Percentiles rank a stretch among this genome's conserved stretches.
phyloP scores from a whole-genome alignment of 2,888 invertebrate species.

The Latheticus oryzae region DNA sequence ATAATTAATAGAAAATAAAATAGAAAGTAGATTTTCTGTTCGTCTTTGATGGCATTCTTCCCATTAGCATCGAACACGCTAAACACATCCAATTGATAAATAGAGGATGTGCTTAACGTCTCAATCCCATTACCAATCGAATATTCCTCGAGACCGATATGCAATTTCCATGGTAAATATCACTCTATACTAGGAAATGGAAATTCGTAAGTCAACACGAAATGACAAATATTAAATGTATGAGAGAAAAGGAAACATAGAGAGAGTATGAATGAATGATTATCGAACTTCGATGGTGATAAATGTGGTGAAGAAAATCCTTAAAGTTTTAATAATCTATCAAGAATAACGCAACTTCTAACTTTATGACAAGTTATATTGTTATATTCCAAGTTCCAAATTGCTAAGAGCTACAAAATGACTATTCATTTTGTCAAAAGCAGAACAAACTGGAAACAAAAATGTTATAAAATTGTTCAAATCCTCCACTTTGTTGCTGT shows the following conservation, averaged over 20 bases:
- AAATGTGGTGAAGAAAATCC: conserved; percentile 44
- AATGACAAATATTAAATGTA: conserved; percentile 31
- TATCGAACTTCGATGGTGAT: conserved; percentile 26
- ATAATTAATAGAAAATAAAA: too few relatives aligned
- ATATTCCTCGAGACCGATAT: conserved; percentile 28
- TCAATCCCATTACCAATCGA: conserved; percentile 30
- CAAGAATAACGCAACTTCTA: conserved; percentile 33
- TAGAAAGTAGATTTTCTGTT: too few relatives aligned
- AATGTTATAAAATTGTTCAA: too few relatives aligned
- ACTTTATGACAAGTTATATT: conserved; percentile 49
- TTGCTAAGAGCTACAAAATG: conserved; percentile 37
- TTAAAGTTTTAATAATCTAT: conserved; percentile 51
- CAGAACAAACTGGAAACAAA: too few relatives aligned
- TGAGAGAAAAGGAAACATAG: too few relatives aligned
- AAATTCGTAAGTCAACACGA: conserved; percentile 38
- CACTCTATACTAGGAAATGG: conserved; percentile 31
- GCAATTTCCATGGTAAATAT: conserved; percentile 39
- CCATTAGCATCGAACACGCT: conserved; percentile 13
- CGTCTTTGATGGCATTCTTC: too few relatives aligned
- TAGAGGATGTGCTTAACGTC: conserved; percentile 27
- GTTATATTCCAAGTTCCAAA: conserved; percentile 37
- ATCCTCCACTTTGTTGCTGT: too few relatives aligned
- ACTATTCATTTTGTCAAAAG: conserved; percentile 3
- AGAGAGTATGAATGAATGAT: conserved; percentile 11
- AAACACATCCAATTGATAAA: conserved; percentile 20